Evolutionary conservation across 1,140 invertebrate species (phyloP).

Genomic region (Riptortus pedestris): DNA sequence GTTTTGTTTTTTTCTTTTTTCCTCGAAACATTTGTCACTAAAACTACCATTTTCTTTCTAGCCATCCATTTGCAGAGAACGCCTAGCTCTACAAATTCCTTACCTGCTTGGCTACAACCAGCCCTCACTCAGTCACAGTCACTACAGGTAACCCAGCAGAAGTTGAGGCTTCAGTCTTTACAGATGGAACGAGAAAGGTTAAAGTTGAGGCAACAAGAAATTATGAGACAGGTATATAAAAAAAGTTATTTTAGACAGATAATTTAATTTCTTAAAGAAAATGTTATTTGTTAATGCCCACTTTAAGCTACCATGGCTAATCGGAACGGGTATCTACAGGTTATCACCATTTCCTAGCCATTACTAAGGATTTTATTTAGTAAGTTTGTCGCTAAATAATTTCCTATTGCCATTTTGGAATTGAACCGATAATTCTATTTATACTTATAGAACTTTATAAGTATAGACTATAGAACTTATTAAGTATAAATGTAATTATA

Average conservation of each 20-base stretch:
- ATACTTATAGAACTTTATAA: neutral
- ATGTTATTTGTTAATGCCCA: too few relatives aligned
- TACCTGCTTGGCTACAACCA: conserved; percentile 38
- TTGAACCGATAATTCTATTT: conserved; percentile 20
- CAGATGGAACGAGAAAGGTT: conserved; percentile 77
- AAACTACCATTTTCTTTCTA: conserved; percentile 35
- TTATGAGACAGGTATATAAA: conserved; percentile 73
- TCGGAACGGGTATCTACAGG: too few relatives aligned
- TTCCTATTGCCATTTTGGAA: too few relatives aligned
- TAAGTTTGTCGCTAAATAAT: too few relatives aligned
- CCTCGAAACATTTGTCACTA: too few relatives aligned
- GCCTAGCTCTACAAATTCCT: conserved; percentile 44
- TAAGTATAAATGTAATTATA: too few relatives aligned
- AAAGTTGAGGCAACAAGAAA: conserved; percentile 78
- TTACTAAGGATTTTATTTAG: too few relatives aligned
- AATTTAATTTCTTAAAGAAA: neutral
- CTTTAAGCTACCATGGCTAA: too few relatives aligned
- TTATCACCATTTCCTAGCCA: too few relatives aligned
- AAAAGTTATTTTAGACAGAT: too few relatives aligned
- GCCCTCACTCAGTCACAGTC: conserved; percentile 36
- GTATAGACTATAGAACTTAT: too few relatives aligned
- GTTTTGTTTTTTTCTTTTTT: too few relatives aligned
- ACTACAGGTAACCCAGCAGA: conserved; percentile 60
- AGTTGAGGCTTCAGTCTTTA: conserved; percentile 66
- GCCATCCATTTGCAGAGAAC: conserved; percentile 61